Percentiles rank a stretch among this genome's conserved stretches.
phyloP scores from a whole-genome alignment of 2,113 vertebrate species.

The Onychostruthus taczanowskii region DNA sequence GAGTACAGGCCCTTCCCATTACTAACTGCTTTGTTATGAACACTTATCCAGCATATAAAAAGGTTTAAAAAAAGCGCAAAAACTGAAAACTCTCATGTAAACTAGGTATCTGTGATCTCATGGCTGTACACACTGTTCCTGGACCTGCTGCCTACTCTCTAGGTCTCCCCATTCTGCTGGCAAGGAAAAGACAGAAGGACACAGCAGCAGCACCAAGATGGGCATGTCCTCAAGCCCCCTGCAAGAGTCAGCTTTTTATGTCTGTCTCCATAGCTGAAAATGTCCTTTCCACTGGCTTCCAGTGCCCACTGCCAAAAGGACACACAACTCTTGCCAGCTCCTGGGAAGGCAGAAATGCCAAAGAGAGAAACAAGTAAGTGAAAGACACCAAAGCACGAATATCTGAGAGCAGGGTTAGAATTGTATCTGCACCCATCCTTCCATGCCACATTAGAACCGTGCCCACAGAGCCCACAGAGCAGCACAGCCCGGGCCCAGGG shows the following conservation, averaged over 20 bases:
- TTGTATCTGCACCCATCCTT: neutral
- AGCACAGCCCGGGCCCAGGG: neutral
- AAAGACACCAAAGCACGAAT: neutral
- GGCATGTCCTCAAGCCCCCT: neutral
- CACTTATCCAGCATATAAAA: conserved; percentile 23
- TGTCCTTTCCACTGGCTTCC: conserved; percentile 43
- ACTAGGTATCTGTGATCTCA: conserved; percentile 1
- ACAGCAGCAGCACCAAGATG: conserved; percentile 23
- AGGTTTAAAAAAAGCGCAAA: neutral
- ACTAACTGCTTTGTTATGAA: neutral
- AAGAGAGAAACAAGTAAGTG: conserved; percentile 5
- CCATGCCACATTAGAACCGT: neutral
- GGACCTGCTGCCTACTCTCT: conserved; percentile 9
- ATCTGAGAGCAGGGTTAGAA: conserved; percentile 1
- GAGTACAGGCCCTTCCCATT: neutral
- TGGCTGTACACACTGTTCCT: neutral
- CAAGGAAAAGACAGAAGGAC: conserved; percentile 14
- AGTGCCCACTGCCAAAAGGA: conserved; percentile 18
- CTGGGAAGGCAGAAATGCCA: conserved; percentile 39
- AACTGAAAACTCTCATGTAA: conserved; percentile 30
- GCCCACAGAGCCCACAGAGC: neutral
- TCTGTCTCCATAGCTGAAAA: neutral
- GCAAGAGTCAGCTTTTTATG: conserved; percentile 20
- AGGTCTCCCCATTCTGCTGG: neutral
- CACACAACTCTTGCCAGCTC: conserved; percentile 42